A percentile compares a stretch with the other conserved stretches of the same genome.
phyloP scores from a whole-genome alignment of 2,888 invertebrate genomes.

The Pycnomerus fuliginosus region DNA sequence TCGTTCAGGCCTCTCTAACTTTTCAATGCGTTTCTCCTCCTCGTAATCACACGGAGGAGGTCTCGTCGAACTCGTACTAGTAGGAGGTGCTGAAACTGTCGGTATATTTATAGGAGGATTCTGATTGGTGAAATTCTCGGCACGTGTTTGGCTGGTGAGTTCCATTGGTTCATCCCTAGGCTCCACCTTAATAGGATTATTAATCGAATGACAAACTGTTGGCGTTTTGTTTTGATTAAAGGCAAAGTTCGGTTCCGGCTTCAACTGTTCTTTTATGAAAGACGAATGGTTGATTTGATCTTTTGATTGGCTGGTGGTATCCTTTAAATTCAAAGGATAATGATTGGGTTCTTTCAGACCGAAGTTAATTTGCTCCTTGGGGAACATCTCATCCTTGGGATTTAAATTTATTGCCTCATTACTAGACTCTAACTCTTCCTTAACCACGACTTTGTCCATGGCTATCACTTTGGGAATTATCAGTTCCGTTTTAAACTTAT shows the following conservation, averaged over 20 bases:
- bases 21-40: constrained; percentile 37
- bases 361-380: constrained; percentile 40
- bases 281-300: constrained; percentile 44
- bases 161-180: constrained; percentile 52
- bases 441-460: constrained; percentile 54
- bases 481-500: constrained; percentile 61
- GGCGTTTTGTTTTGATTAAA: constrained; percentile 24
- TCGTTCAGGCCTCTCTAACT: constrained; percentile 45
- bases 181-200: constrained; percentile 46
- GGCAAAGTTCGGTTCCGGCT: constrained; percentile 33
- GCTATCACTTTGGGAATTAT: constrained; percentile 63
- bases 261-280: constrained; percentile 37
- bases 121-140: constrained; percentile 13
- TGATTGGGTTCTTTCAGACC: constrained; percentile 41
- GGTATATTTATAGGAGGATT: constrained; percentile 48
- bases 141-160: constrained; percentile 43
- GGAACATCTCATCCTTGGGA: constrained; percentile 35
- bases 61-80: constrained; percentile 15
- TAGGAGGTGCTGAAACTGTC: constrained; percentile 44
- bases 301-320: constrained; percentile 33
- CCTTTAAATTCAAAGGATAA: constrained; percentile 39
- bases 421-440: constrained; percentile 47
- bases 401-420: constrained; percentile 41
- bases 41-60: constrained; percentile 33
- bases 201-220: constrained; percentile 27